A percentile compares a stretch with the other conserved stretches of the same genome.
These are phyloP conservation scores for Aspidapion aeneum DNA, from an alignment of 2,888 invertebrate genomes.

Conservation along the genomic window DNA sequence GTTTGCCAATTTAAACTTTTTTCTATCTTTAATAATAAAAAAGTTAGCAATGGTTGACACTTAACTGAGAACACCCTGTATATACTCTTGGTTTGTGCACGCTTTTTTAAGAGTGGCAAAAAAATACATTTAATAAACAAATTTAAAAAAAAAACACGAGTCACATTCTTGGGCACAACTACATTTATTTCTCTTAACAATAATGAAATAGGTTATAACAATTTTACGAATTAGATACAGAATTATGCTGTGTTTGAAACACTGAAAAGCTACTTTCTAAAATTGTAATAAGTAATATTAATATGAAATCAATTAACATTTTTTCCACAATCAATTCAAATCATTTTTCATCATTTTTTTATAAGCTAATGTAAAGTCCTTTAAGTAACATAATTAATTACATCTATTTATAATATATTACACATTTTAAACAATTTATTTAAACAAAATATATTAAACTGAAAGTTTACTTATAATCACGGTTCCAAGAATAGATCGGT, in stretches of 20 bases:
- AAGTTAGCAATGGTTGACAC: too few relatives aligned
- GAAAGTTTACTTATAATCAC: too few relatives aligned
- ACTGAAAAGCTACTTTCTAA: constrained; percentile 46
- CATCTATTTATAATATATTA: constrained; percentile 31
- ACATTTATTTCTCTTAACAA: constrained; percentile 49
- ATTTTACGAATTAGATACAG: constrained; percentile 41
- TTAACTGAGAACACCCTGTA: too few relatives aligned
- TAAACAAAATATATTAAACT: background rate
- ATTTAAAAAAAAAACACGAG: too few relatives aligned
- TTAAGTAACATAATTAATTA: constrained; percentile 19
- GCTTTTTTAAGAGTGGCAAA: too few relatives aligned
- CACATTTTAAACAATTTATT: constrained; percentile 11
- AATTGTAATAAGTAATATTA: constrained; percentile 35
- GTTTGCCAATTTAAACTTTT: too few relatives aligned
- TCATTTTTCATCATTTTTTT: background rate
- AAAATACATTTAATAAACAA: too few relatives aligned
- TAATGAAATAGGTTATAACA: constrained; percentile 44
- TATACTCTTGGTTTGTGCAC: too few relatives aligned
- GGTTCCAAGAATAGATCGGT: too few relatives aligned
- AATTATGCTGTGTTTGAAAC: constrained; percentile 39
- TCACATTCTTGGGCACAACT: constrained; percentile 43
- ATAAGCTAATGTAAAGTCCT: background rate
- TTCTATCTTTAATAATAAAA: too few relatives aligned
- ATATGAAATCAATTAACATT: constrained; percentile 13
- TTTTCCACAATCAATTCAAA: too few relatives aligned